Percentiles rank a stretch among this genome's conserved stretches.
Conservation (phyloP, 2,113 vertebrate genomes). For the Gasterosteus aculeatus region DNA sequence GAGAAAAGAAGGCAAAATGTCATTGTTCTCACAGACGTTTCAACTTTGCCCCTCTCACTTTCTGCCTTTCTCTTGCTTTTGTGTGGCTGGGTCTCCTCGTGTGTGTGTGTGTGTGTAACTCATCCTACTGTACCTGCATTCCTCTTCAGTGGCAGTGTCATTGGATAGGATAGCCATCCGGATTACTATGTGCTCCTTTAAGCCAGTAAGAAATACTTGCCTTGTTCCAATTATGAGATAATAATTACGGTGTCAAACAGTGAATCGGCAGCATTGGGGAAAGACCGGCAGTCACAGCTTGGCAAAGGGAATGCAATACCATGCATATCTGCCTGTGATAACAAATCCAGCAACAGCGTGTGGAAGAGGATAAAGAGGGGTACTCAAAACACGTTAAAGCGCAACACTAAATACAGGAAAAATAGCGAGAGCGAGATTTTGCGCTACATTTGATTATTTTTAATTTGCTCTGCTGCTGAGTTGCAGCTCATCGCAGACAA, state of each 20-base stretch:
- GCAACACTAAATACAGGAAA: not conserved
- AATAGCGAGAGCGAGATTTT: not conserved
- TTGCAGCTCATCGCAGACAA: constrained; percentile 23
- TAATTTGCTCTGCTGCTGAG: not conserved
- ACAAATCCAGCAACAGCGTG: constrained; percentile 1
- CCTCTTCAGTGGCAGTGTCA: constrained; percentile 61
- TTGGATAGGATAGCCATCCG: constrained; percentile 61
- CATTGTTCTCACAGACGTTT: constrained; percentile 77
- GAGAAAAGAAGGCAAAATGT: constrained; percentile 73
- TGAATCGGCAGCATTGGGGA: constrained; percentile 23
- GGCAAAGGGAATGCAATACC: constrained; percentile 30
- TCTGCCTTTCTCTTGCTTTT: constrained; percentile 53
- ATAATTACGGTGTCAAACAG: constrained; percentile 61
- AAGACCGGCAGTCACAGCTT: constrained; percentile 24
- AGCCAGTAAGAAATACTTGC: constrained; percentile 72
- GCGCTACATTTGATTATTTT: not conserved
- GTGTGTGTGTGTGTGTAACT: constrained; percentile 49
- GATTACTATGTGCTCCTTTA: constrained; percentile 67
- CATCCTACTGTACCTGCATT: constrained; percentile 70
- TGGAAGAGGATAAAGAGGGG: not conserved
- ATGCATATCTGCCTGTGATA: constrained; percentile 19
- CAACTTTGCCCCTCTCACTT: constrained; percentile 76
- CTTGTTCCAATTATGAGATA: constrained; percentile 75
- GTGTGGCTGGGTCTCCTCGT: constrained; percentile 11
- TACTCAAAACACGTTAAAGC: not conserved